phyloP scores from a whole-genome alignment of 37 sponge, comb jelly and placozoan species.

The Cladorhizidae sp. region DNA sequence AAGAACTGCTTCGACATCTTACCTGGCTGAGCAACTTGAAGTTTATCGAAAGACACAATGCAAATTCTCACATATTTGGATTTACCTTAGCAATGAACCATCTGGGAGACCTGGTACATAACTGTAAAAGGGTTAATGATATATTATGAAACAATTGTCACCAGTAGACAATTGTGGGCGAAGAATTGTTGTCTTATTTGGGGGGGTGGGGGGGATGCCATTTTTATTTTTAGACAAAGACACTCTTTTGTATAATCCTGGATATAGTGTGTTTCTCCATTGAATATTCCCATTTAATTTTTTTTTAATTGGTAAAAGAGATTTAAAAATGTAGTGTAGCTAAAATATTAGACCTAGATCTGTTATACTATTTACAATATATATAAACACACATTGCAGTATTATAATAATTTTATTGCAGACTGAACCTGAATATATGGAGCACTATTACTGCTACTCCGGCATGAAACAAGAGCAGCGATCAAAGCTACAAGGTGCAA shows the following conservation, averaged over 20 bases:
- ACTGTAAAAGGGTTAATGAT: not conserved
- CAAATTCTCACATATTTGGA: conserved; percentile 24
- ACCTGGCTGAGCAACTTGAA: conserved; percentile 34
- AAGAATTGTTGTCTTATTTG: too few species aligned
- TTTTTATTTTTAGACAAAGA: too few species aligned
- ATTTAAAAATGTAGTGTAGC: too few species aligned
- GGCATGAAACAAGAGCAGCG: not conserved
- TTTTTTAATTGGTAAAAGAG: too few species aligned
- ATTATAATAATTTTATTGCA: not conserved
- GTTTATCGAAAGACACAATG: conserved; percentile 35
- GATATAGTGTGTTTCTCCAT: too few species aligned
- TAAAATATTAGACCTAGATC: too few species aligned
- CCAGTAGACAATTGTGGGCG: too few species aligned
- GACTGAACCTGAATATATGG: conserved; percentile 16
- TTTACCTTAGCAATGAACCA: conserved; percentile 42
- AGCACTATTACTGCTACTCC: not conserved
- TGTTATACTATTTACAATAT: too few species aligned
- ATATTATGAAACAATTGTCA: not conserved
- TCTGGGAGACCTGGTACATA: conserved; percentile 38
- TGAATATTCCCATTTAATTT: too few species aligned
- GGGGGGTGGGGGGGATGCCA: too few species aligned
- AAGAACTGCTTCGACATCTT: conserved; percentile 17
- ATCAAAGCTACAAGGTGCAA: not conserved
- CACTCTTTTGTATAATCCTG: too few species aligned
- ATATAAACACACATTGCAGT: too few species aligned